Base-by-base conservation (phyloP, 1,140 invertebrate genomes). In the Wasmannia auropunctata region DNA sequence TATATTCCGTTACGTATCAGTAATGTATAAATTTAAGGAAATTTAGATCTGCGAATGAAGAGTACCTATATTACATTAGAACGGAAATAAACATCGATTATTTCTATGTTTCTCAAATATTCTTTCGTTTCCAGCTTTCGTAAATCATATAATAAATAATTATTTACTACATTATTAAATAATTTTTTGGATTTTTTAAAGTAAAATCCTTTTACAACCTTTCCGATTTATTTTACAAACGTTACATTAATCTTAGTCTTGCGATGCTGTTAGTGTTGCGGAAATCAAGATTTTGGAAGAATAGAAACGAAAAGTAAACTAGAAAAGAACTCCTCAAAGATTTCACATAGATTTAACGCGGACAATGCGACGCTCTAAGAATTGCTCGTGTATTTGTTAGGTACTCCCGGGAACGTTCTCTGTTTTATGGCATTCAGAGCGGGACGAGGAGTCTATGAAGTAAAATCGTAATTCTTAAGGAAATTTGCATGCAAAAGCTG, bases 401-500 rank as follows among this genome's bases (percentile, higher is more conserved):
- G 8, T 60, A 46, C 25, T 37, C 67, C 14, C 34, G 51, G 79
- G 79, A 81, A 81, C 25, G 65, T 40, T 83, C 49, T 43, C 69
- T 83, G 79, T 58, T 83, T 83, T 83, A 83, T 58, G 28, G 79
- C 67, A 31, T 83, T 60, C 79, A 40, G 79, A 70, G 65, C 79
- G 37, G 65, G 28, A 67, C 51, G 22, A 58, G 37, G 54, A 74
- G 79, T 83, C 79, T 74, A 81, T 81, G 79, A 81, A 81, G 79
- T 83, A 83, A 83, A 83, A 83, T 83, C 67, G 79, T 83, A 83
- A 83, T 83, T 83, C 79, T 83, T 83, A 74, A 58, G 79, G 79
- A 83, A 83, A 83, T 83, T 83, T 83, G 79, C 79, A 83, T 83
- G 79, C 65, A 81, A 81, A 81, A 81, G 79, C 79, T 81, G 79